Conservation (phyloP, 2,113 vertebrate genomes). For the Dicentrarchus labrax region DNA sequence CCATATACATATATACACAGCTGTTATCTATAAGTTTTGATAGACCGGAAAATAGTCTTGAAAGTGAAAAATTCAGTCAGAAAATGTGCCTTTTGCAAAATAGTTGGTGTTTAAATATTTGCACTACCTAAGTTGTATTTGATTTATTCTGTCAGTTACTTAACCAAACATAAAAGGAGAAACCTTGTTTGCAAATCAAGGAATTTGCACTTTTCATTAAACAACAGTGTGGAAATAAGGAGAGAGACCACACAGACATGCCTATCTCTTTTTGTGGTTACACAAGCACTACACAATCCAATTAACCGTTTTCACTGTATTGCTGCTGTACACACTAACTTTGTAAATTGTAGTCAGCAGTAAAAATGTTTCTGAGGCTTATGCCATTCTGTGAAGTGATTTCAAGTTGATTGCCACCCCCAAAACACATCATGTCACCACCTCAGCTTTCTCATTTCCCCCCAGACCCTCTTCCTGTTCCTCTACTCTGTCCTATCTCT, state of each 20-base stretch:
- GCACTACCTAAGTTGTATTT: constrained; percentile 1
- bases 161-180: not conserved
- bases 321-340: not conserved
- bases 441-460: constrained; percentile 55
- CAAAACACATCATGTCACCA: constrained; percentile 39
- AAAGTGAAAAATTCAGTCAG: constrained; percentile 9
- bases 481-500: constrained; percentile 14
- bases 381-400: constrained; percentile 16
- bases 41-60: not conserved
- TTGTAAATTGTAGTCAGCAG: not conserved
- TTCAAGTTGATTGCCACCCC: constrained; percentile 40
- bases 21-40: constrained; percentile 4
- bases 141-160: constrained; percentile 25
- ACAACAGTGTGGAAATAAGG: not conserved
- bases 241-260: not conserved
- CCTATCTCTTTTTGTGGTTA: not conserved
- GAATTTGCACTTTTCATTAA: constrained; percentile 7
- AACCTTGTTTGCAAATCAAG: constrained; percentile 16
- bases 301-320: constrained; percentile 6
- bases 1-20: not conserved
- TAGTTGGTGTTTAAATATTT: constrained; percentile 25
- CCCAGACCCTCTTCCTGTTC: constrained; percentile 25
- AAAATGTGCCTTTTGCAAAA: constrained; percentile 6
- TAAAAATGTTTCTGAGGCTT: not conserved
- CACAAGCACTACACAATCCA: constrained; percentile 9